Percentiles rank a stretch among this genome's conserved stretches.
phyloP scores from a whole-genome alignment of 2,888 invertebrate genomes.

The Cerastoderma edule region DNA sequence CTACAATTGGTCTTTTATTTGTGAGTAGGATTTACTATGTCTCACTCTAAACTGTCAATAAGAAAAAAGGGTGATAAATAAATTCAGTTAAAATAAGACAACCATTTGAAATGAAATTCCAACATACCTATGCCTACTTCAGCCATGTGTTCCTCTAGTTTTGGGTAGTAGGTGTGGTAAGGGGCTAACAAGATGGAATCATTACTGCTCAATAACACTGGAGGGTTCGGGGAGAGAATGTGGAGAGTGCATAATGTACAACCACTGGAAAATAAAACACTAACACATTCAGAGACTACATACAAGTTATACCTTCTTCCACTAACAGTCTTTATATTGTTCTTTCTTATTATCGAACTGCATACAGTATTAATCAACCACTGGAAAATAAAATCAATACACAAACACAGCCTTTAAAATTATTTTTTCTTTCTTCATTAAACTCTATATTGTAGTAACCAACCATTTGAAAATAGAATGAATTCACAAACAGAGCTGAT shows the following conservation, averaged over 20 bases:
- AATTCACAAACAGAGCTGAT: too few species aligned
- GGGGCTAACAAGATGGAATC: slow-evolving; percentile 83
- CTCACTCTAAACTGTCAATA: not conserved
- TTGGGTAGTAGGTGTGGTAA: slow-evolving; percentile 83
- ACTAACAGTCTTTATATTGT: too few species aligned
- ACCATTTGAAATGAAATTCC: not conserved
- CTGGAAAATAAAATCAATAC: too few species aligned
- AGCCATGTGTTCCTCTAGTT: slow-evolving; percentile 83
- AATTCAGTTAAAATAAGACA: not conserved
- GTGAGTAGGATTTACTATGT: too few species aligned
- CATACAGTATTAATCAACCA: too few species aligned
- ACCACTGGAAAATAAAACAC: slow-evolving; percentile 72
- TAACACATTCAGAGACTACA: not conserved
- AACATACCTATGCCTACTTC: slow-evolving; percentile 74
- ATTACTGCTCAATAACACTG: slow-evolving; percentile 83
- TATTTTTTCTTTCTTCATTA: too few species aligned
- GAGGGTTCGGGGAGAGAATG: slow-evolving; percentile 83
- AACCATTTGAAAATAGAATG: too few species aligned
- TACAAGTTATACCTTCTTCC: not conserved
- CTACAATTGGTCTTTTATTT: too few species aligned
- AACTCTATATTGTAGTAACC: too few species aligned
- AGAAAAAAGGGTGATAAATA: not conserved
- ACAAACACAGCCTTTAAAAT: too few species aligned
- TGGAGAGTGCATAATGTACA: slow-evolving; percentile 82
- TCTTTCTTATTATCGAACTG: too few species aligned